phyloP scores from a whole-genome alignment of 2,888 invertebrate genomes.

The Griposia aprilina region DNA sequence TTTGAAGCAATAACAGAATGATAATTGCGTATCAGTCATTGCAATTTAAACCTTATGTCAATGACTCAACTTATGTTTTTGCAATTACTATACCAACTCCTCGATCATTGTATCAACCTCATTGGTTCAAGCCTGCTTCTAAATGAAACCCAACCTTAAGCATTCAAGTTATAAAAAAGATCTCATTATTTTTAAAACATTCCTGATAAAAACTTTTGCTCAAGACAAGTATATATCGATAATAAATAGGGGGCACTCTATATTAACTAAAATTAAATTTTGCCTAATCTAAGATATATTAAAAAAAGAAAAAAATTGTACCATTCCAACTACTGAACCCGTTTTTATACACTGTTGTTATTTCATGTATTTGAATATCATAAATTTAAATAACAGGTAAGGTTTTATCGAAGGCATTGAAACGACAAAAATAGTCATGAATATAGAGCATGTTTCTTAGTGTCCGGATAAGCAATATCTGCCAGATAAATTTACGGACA shows the following conservation, averaged over 20 bases:
- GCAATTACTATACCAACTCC: neutral
- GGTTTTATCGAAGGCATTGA: slow-evolving; percentile 38
- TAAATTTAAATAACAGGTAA: neutral
- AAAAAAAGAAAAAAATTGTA: neutral
- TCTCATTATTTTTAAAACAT: slow-evolving; percentile 51
- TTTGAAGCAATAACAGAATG: too few relatives aligned
- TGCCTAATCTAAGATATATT: slow-evolving; percentile 31
- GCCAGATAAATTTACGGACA: neutral
- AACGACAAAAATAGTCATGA: neutral
- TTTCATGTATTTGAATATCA: slow-evolving; percentile 7
- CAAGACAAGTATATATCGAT: slow-evolving; percentile 46
- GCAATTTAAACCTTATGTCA: slow-evolving; percentile 4
- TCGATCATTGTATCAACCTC: neutral
- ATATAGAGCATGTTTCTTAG: neutral
- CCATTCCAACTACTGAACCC: slow-evolving; percentile 4
- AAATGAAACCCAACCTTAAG: slow-evolving; percentile 11
- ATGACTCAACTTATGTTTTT: neutral
- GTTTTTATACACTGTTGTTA: slow-evolving; percentile 33
- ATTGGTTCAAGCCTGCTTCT: slow-evolving; percentile 18
- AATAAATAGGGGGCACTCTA: slow-evolving; percentile 27
- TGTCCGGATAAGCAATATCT: neutral
- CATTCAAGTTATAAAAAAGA: slow-evolving; percentile 28
- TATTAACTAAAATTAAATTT: slow-evolving; percentile 9
- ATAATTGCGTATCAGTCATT: neutral
- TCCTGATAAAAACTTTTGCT: slow-evolving; percentile 49